Percentiles rank a stretch among this genome's conserved stretches.
Conservation (phyloP, 2,113 vertebrate species). For the Tupaia tana region DNA sequence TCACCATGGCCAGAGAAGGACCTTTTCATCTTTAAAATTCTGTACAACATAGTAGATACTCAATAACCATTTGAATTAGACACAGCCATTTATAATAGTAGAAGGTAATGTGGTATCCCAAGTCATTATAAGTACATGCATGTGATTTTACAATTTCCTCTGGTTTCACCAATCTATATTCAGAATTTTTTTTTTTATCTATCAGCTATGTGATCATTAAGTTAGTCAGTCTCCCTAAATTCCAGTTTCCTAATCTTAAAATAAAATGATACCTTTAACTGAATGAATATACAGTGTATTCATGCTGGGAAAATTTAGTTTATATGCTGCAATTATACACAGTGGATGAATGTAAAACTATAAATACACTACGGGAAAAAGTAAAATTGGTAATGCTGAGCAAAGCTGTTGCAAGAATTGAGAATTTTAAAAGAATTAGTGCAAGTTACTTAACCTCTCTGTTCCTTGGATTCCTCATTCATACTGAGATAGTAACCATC, state of each 20-base stretch:
- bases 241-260: neutral
- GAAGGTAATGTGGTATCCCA: neutral
- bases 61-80: neutral
- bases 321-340: no score
- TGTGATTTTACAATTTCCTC: neutral
- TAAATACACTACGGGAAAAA: no score
- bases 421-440: neutral
- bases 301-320: no score
- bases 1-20: neutral
- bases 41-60: neutral
- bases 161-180: neutral
- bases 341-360: no score
- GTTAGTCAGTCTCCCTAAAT: neutral
- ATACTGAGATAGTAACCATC: neutral
- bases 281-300: no score
- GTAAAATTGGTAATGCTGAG: neutral
- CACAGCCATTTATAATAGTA: neutral
- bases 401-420: neutral
- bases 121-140: neutral
- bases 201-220: neutral
- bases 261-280: neutral
- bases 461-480: neutral
- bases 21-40: constrained; percentile 22
- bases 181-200: neutral
- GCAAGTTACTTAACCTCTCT: neutral